Conservation (phyloP, 2,113 vertebrate genomes). For the Bombycilla garrulus region DNA sequence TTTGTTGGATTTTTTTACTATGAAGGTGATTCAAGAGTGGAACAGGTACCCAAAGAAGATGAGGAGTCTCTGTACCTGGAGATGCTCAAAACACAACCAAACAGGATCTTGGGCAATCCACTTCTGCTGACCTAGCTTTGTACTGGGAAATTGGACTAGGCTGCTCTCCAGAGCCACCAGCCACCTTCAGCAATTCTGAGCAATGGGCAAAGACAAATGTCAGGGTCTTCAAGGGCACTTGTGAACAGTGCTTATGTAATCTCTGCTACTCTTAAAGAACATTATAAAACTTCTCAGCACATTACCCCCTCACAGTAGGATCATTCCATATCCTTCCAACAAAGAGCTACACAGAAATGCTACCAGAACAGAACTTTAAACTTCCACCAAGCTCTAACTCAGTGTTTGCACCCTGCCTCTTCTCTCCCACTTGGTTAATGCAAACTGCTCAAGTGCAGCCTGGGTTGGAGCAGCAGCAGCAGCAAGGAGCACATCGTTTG, state of each 20-base stretch:
- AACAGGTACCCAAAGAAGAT: not conserved
- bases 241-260: not conserved
- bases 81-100: not conserved
- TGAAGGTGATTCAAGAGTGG: not conserved
- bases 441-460: not conserved
- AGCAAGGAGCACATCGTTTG: not conserved
- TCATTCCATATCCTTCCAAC: not conserved
- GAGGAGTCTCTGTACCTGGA: not conserved
- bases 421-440: not conserved
- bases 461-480: not conserved
- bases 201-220: not conserved
- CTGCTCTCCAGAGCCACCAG: not conserved
- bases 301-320: not conserved
- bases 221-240: not conserved
- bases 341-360: not conserved
- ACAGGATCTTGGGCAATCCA: not conserved
- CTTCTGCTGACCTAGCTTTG: not conserved
- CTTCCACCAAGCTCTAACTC: not conserved
- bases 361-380: not conserved
- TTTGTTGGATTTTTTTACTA: not conserved
- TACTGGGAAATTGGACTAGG: not conserved
- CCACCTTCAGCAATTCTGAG: not conserved
- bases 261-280: not conserved
- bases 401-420: not conserved
- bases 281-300: not conserved